Evolutionary conservation across 1,140 invertebrate genomes (phyloP), one percentile per base, ranked within the genome.

Genomic region (Bombyx mori): DNA sequence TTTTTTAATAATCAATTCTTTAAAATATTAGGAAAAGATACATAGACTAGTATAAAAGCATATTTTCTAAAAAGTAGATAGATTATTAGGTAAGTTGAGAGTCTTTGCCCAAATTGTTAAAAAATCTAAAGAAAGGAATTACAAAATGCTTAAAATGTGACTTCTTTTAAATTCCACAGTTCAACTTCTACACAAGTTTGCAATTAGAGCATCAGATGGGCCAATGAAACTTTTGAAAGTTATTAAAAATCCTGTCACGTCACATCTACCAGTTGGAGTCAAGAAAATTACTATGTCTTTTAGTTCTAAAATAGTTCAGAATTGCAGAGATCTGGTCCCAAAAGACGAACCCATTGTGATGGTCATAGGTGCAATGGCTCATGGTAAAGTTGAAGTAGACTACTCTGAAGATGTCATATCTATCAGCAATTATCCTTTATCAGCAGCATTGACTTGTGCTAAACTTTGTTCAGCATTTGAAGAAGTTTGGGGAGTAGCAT

Each of bases 391-490:
- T 6, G 91, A 95, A 68, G 90, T 92, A 1, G 97, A 99, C 82
- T 99, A 99, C 84, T 92, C 92, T 8, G 97, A 99, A 89, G 94
- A 96, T 58, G 92, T 92, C 1, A 89, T 97, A 72, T 97, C 98
- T 2, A 96, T 99, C 43, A 98, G 96, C 75, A 97, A 95, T 77
- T 99, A 98, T 89, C 98, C 98, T 9, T 87, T 99, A 10, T 99
- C 97, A 56, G 98, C 94, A 42, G 98, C 98, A 42, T 89, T 99
- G 43, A 95, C 98, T 0, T 99, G 98, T 89, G 93, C 95, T 22
- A 99, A 99, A 89, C 78, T 99, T n/a, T 99, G 97, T 88, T 93
- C 91, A 51, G 98, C 95, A 35, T 99, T 99, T 90, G 98, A 99
- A 91, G 96, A 99, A 90, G 93, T 92, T 52, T 99, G 98, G 98